Conservation (phyloP, 1,140 invertebrate genomes). For the Antheraea mylitta region DNA sequence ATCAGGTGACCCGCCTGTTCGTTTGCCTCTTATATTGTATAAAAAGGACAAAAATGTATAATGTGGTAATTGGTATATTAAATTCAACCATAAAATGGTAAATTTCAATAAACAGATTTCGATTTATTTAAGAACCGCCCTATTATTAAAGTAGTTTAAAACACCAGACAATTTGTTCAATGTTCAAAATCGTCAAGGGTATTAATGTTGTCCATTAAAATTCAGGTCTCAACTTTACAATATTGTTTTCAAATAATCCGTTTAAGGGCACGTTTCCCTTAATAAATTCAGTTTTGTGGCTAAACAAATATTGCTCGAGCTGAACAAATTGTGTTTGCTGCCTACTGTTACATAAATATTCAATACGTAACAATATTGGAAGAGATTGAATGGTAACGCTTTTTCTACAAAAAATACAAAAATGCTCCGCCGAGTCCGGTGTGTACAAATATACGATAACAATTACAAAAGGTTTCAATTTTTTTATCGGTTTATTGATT, state of each 20-base stretch:
- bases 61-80: too few relatives aligned
- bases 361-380: slow-evolving; percentile 8
- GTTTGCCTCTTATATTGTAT: too few relatives aligned
- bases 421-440: not conserved
- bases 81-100: not conserved
- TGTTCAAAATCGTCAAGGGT: not conserved
- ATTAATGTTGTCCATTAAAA: not conserved
- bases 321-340: not conserved
- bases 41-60: too few relatives aligned
- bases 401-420: not conserved
- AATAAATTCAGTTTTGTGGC: slow-evolving; percentile 3
- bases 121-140: slow-evolving; percentile 4
- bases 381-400: not conserved
- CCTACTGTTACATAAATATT: slow-evolving; percentile 6
- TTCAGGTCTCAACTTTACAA: not conserved
- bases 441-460: not conserved
- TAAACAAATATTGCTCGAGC: not conserved
- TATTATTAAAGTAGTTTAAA: slow-evolving; percentile 4
- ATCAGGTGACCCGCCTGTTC: too few relatives aligned
- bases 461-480: not conserved
- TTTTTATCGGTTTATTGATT: too few relatives aligned
- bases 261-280: not conserved
- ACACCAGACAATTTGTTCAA: not conserved
- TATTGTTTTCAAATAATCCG: not conserved
- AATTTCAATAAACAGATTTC: not conserved